Evolutionary conservation across 2,888 invertebrate species (phyloP).

Genomic region (Leptopilina syphax): DNA sequence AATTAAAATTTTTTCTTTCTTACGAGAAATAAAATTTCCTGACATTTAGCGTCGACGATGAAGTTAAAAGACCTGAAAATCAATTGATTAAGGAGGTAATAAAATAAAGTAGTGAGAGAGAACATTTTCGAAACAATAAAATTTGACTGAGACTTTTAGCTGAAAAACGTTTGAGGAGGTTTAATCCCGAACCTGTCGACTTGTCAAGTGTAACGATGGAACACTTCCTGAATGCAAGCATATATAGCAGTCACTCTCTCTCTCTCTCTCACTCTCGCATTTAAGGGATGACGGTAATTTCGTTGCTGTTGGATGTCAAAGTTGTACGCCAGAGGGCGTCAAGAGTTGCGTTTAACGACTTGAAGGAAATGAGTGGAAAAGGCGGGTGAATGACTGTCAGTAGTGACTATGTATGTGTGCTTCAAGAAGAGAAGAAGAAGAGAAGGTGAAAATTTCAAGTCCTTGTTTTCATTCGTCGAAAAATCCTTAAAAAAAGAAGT

Average conservation of each 20-base stretch:
- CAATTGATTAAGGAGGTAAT: no score
- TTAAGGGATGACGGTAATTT: slow-evolving; percentile 48
- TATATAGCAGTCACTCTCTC: neutral
- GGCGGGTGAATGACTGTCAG: neutral
- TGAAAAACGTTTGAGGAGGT: neutral
- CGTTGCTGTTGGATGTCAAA: slow-evolving; percentile 30
- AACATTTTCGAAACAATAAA: neutral
- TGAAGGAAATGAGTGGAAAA: slow-evolving; percentile 13
- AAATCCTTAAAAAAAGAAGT: neutral
- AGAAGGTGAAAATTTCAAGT: neutral
- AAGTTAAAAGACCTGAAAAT: no score
- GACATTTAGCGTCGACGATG: no score
- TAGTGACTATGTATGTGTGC: no score
- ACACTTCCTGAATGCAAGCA: neutral
- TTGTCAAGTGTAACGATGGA: slow-evolving; percentile 29
- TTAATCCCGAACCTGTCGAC: slow-evolving; percentile 28
- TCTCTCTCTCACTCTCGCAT: neutral
- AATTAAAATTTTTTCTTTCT: no score
- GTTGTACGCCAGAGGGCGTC: slow-evolving; percentile 21
- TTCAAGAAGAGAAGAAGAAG: neutral
- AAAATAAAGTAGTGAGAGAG: neutral
- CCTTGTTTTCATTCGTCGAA: neutral
- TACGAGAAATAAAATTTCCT: no score
- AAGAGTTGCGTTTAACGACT: slow-evolving; percentile 24
- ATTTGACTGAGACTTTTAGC: neutral